phyloP scores from a whole-genome alignment of 2,113 vertebrate species.

The Menura novaehollandiae region DNA sequence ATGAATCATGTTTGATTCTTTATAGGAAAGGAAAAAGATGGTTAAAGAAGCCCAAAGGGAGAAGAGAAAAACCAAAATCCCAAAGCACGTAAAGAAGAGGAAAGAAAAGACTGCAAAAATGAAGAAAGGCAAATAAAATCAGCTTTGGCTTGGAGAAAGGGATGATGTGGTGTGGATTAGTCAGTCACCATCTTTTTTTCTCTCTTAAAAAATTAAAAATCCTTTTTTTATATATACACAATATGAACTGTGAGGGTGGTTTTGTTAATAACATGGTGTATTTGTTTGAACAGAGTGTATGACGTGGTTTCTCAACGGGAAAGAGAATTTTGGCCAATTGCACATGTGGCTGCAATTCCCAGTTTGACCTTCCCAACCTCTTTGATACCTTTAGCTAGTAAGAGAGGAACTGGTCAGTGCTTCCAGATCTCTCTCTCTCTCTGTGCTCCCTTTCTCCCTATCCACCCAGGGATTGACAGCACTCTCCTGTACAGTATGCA shows the following conservation, averaged over 20 bases:
- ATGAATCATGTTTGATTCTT: background rate
- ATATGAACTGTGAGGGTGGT: background rate
- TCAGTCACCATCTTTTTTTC: background rate
- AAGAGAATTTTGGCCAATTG: background rate
- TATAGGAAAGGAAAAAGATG: slow-evolving; percentile 87
- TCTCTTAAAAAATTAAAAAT: background rate
- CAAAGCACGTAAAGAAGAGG: slow-evolving; percentile 92
- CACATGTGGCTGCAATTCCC: background rate
- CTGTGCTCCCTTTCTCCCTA: background rate
- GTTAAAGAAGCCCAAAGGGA: slow-evolving; percentile 92
- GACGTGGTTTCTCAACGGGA: background rate
- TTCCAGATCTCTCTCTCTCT: background rate
- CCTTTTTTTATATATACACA: background rate
- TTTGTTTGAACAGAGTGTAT: background rate
- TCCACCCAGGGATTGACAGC: background rate
- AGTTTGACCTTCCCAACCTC: background rate
- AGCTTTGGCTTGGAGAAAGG: background rate
- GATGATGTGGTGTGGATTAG: background rate
- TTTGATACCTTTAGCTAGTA: background rate
- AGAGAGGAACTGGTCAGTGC: background rate
- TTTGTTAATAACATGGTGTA: background rate
- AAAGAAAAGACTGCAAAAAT: slow-evolving; percentile 88
- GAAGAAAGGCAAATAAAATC: slow-evolving; percentile 84
- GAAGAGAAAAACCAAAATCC: slow-evolving; percentile 87
- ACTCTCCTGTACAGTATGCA: background rate